Evolutionary conservation across 2,797 vertebrate species (phyloP).

Genomic region (Buphagus erythrorhynchus): DNA sequence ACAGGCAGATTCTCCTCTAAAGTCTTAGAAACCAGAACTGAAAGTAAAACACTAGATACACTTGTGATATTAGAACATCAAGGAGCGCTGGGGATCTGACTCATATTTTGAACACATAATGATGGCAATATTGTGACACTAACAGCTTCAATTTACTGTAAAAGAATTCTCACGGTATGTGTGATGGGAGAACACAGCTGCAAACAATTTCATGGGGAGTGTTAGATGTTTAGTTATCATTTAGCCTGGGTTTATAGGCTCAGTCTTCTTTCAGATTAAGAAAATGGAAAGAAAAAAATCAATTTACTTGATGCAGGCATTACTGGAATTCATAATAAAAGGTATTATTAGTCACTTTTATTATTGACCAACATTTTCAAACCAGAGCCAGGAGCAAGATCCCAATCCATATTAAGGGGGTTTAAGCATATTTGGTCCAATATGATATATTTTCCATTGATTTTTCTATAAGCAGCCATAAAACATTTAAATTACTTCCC

Average conservation of each 20-base stretch:
- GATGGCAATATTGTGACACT: conserved; percentile 64
- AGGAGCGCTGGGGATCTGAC: conserved; percentile 29
- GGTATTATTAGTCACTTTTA: background rate
- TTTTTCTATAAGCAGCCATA: background rate
- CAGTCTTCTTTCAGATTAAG: background rate
- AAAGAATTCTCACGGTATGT: background rate
- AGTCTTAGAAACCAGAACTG: background rate
- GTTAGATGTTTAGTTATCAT: conserved; percentile 13
- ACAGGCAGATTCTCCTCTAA: background rate
- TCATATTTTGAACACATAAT: conserved; percentile 36
- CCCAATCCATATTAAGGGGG: background rate
- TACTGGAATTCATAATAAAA: background rate
- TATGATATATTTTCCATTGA: background rate
- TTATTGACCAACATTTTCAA: conserved; percentile 15
- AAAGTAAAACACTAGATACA: background rate
- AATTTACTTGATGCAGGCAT: background rate
- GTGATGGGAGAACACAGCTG: conserved; percentile 35
- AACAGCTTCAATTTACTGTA: conserved; percentile 45
- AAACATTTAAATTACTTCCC: background rate
- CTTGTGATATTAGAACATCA: background rate
- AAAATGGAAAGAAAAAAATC: background rate
- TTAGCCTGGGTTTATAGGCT: background rate
- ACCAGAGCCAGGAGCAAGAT: background rate
- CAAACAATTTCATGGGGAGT: conserved; percentile 3
- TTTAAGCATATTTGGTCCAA: background rate